phyloP scores from a whole-genome alignment of 2,113 vertebrate species.

The Apus apus region DNA sequence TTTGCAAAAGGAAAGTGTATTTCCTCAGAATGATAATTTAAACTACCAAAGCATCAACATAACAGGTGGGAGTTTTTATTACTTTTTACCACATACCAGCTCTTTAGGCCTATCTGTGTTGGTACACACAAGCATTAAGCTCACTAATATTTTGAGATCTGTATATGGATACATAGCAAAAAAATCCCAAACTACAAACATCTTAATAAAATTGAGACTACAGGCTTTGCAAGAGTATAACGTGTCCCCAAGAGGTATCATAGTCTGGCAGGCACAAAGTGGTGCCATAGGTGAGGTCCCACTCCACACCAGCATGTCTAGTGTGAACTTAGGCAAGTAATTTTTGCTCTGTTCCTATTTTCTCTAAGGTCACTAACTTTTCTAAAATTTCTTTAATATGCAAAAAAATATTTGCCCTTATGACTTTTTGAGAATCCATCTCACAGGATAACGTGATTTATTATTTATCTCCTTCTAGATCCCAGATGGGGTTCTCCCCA shows the following conservation, averaged over 20 bases:
- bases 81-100: background rate
- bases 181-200: background rate
- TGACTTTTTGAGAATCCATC: background rate
- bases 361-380: background rate
- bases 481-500: background rate
- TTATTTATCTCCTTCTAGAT: background rate
- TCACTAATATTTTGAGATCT: background rate
- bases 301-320: background rate
- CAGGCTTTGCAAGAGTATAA: background rate
- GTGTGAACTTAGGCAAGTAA: background rate
- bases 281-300: background rate
- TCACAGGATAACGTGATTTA: background rate
- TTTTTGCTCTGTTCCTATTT: background rate
- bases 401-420: background rate
- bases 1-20: background rate
- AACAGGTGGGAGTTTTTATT: background rate
- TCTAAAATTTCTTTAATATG: background rate
- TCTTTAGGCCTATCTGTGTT: background rate
- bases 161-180: background rate
- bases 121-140: background rate
- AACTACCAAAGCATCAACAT: background rate
- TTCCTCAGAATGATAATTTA: background rate
- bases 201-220: background rate
- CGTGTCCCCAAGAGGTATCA: background rate
- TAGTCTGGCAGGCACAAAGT: background rate